These are phyloP conservation scores for Spodoptera exigua DNA, from an alignment of 2,888 invertebrate genomes.

Conservation along the genomic window DNA sequence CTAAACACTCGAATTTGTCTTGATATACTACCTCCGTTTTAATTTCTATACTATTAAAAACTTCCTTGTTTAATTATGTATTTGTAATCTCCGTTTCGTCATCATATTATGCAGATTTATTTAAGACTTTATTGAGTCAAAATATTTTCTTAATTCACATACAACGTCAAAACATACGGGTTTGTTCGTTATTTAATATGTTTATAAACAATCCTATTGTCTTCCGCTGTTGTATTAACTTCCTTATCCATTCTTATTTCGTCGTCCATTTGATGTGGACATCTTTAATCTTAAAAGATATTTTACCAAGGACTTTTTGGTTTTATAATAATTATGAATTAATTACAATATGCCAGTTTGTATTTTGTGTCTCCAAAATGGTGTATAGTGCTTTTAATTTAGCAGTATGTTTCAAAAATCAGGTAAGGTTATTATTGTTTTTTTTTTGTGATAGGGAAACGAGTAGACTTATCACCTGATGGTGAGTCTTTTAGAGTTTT, in stretches of 20 bases:
- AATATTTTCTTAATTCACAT: conserved; percentile 10
- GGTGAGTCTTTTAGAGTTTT: too few species aligned
- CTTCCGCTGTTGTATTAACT: conserved; percentile 2
- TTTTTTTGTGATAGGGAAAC: too few species aligned
- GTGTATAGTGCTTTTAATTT: conserved; percentile 17
- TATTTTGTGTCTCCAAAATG: conserved; percentile 34
- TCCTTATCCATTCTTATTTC: conserved; percentile 12
- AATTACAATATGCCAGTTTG: conserved; percentile 16
- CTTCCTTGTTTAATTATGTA: too few species aligned
- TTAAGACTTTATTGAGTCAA: background rate
- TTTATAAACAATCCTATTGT: conserved; percentile 27
- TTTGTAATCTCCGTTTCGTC: too few species aligned
- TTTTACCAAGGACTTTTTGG: conserved; percentile 12
- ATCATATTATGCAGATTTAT: too few species aligned
- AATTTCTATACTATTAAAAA: too few species aligned
- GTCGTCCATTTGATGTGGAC: conserved; percentile 35
- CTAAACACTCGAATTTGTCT: too few species aligned
- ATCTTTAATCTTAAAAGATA: conserved; percentile 3
- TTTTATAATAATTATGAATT: conserved; percentile 36
- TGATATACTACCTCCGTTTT: too few species aligned
- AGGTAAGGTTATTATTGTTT: conserved; percentile 15
- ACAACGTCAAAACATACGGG: conserved; percentile 7
- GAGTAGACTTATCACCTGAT: too few species aligned
- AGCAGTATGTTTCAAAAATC: conserved; percentile 30
- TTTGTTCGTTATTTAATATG: background rate